These are phyloP conservation scores for Spodoptera littoralis DNA, from an alignment of 2,888 invertebrate species.

Conservation along the genomic window DNA sequence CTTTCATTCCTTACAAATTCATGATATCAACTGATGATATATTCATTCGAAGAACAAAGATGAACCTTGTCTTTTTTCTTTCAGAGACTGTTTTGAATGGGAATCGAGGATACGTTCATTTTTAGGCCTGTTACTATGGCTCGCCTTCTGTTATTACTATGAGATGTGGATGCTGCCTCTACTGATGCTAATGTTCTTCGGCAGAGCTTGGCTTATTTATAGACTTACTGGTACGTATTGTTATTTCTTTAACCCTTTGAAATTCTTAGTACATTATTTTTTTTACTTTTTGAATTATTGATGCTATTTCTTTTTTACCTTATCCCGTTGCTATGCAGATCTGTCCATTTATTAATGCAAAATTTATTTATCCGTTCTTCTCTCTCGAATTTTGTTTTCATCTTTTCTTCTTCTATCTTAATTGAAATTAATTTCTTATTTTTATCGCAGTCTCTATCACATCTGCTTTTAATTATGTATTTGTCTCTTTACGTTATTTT, in stretches of 20 bases:
- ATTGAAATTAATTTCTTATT: too few relatives aligned
- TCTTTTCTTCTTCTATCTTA: slow-evolving; percentile 4
- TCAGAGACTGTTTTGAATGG: slow-evolving; percentile 98
- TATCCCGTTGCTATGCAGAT: too few relatives aligned
- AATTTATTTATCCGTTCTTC: neutral
- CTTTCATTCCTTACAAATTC: too few relatives aligned
- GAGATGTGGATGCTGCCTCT: slow-evolving; percentile 98
- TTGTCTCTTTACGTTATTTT: slow-evolving; percentile 13
- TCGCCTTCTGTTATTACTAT: slow-evolving; percentile 97
- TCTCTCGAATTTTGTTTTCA: neutral
- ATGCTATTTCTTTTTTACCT: too few relatives aligned
- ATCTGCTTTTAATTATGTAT: neutral
- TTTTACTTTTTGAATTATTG: too few relatives aligned
- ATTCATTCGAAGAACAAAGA: too few relatives aligned
- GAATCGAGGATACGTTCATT: slow-evolving; percentile 96
- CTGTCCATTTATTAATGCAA: too few relatives aligned
- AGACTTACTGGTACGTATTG: slow-evolving; percentile 80
- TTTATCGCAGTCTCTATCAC: too few relatives aligned
- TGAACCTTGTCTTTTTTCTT: slow-evolving; percentile 44
- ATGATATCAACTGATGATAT: too few relatives aligned
- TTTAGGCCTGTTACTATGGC: slow-evolving; percentile 94
- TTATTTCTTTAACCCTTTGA: too few relatives aligned
- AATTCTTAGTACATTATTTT: too few relatives aligned
- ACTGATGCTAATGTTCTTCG: slow-evolving; percentile 93
- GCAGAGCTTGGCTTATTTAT: slow-evolving; percentile 87